phyloP scores from a whole-genome alignment of 2,113 vertebrate genomes.

The Serinus canaria region DNA sequence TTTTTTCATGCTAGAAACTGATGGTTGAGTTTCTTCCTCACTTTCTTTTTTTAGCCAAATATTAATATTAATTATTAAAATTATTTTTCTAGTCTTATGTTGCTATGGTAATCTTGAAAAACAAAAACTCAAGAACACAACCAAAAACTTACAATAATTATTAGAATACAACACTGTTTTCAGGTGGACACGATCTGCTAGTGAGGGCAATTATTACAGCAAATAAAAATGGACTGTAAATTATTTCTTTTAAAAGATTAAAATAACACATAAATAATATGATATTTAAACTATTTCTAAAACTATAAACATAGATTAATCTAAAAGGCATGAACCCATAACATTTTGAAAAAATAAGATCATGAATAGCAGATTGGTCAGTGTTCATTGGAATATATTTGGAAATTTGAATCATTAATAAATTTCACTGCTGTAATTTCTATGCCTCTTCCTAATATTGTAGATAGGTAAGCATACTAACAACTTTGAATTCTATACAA shows the following conservation, averaged over 20 bases:
- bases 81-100: background rate
- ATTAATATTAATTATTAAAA: background rate
- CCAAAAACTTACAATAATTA: background rate
- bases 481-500: background rate
- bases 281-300: background rate
- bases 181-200: background rate
- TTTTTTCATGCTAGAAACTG: background rate
- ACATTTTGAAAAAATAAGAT: background rate
- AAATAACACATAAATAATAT: background rate
- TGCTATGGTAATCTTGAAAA: background rate
- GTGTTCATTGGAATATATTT: background rate
- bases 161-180: background rate
- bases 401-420: background rate
- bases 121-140: background rate
- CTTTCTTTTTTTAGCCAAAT: background rate
- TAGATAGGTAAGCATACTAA: background rate
- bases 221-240: background rate
- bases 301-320: background rate
- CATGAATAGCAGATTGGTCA: background rate
- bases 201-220: background rate
- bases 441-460: background rate
- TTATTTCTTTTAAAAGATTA: background rate
- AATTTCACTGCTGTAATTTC: background rate
- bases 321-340: background rate
- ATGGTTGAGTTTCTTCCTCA: background rate